Evolutionary conservation across 2,797 vertebrate genomes (phyloP), one percentile per base, ranked within the genome.

Genomic region (Sebastes trivittatus): DNA sequence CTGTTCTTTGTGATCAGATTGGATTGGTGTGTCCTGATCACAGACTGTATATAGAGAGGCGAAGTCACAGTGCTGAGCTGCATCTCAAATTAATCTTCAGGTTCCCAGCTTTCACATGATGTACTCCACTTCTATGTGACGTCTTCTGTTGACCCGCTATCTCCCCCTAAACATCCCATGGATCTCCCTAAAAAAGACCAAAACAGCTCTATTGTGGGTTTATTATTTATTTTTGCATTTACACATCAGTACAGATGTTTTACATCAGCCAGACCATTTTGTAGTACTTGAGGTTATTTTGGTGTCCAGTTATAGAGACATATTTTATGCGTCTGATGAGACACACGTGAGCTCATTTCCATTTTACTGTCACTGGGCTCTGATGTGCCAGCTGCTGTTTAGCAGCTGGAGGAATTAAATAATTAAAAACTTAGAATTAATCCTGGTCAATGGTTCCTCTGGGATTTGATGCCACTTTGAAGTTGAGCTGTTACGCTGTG

Each of bases 361-460:
- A 22, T 59, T 36, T 58, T 11, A 32, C 7, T 34, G 54, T 66
- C 32, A 5, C 60, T n/a, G 5, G 64, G 30, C 49, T 75, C 29
- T 20, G 61, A 70, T 25, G 34, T 38, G 46, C 60, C 75, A 70
- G 75, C 69, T 74, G 79, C 62, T 72, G 66, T 10, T 81, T 46
- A 66, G 59, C 69, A 42, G 63, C 62, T 69, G 75, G 32, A 67
- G 2, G 2, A 73, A 62, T 42, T 7, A 62, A 83, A 79, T 16
- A 3, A 77, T 58, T 63, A 14, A 18, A 46, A 54, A 58, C 20
- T 55, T n/a, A 5, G 52, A 38, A 34, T 72, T 5, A 65, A 3
- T 42, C 36, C 1, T 16, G 11, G 9, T 34, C 25, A n/a, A 1
- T 22, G 2, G 1, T 66, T 76, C 49, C 25, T 66, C 32, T 10